Percentiles rank a stretch among this genome's conserved stretches.
phyloP scores from a whole-genome alignment of 2,888 invertebrate genomes.

The Acleris sparsana region DNA sequence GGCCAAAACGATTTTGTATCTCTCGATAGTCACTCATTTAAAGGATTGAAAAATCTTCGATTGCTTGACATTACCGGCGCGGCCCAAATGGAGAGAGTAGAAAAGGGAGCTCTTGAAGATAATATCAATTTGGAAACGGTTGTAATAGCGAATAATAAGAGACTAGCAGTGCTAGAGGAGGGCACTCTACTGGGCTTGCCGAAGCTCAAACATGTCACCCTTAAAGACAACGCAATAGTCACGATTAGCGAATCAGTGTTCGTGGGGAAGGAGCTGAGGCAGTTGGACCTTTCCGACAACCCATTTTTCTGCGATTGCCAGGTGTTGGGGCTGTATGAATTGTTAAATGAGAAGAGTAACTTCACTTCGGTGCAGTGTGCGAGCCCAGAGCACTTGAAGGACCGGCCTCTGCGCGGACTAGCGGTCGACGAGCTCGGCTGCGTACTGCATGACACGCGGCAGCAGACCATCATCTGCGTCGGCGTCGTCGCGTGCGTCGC shows the following conservation, averaged over 20 bases:
- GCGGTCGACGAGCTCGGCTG: constrained; percentile 92
- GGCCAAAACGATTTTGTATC: constrained; percentile 92
- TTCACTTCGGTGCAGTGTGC: constrained; percentile 89
- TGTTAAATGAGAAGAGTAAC: constrained; percentile 87
- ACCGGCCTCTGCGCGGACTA: constrained; percentile 86
- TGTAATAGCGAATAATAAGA: constrained; percentile 90
- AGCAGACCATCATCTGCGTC: constrained; percentile 91
- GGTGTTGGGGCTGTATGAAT: constrained; percentile 90
- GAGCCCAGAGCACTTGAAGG: constrained; percentile 88
- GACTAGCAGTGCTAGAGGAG: constrained; percentile 88
- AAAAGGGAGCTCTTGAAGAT: constrained; percentile 90
- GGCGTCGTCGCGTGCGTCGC: constrained; percentile 89
- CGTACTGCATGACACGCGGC: constrained; percentile 89
- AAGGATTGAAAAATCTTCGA: constrained; percentile 90
- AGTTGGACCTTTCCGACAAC: constrained; percentile 91
- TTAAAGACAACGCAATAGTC: constrained; percentile 90
- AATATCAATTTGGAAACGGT: constrained; percentile 92
- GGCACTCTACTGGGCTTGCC: constrained; percentile 90
- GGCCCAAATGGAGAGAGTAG: constrained; percentile 87
- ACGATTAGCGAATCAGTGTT: constrained; percentile 91
- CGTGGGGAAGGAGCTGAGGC: constrained; percentile 89
- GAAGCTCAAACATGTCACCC: constrained; percentile 88
- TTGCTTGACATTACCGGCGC: constrained; percentile 91
- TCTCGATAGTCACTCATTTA: constrained; percentile 89
- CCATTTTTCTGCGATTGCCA: constrained; percentile 92